These are phyloP conservation scores for Trachops cirrhosus DNA, from an alignment of 2,797 vertebrate species.

Conservation along the genomic window DNA sequence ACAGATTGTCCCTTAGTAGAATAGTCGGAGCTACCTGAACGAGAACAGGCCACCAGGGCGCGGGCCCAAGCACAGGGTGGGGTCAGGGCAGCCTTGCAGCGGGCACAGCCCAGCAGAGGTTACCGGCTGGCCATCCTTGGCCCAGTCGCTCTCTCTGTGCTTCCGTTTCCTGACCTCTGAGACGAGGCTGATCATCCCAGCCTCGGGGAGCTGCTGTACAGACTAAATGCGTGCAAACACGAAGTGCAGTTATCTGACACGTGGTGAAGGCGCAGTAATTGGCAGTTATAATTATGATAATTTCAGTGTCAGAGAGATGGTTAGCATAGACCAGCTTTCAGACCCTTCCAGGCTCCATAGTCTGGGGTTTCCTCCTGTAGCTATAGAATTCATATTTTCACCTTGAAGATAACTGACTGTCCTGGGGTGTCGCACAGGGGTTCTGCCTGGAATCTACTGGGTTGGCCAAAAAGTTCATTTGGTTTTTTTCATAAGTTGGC, in stretches of 20 bases:
- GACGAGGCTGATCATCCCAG: too few relatives aligned
- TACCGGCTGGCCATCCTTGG: not conserved
- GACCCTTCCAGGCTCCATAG: not conserved
- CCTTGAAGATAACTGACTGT: not conserved
- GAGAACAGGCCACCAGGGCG: not conserved
- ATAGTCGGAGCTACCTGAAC: not conserved
- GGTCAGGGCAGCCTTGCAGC: not conserved
- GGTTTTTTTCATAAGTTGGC: not conserved
- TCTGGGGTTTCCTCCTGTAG: not conserved
- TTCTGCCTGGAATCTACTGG: not conserved
- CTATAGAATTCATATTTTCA: not conserved
- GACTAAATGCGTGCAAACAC: not conserved
- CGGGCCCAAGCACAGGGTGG: not conserved
- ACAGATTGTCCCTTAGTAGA: not conserved
- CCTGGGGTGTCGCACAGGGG: not conserved
- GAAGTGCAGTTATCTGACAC: not conserved
- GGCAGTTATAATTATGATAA: not conserved
- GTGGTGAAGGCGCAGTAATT: fast-evolving
- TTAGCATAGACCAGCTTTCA: not conserved
- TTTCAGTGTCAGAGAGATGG: not conserved
- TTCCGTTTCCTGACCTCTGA: not conserved
- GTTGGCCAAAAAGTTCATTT: not conserved
- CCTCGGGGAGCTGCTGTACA: not conserved
- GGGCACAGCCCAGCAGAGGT: not conserved
- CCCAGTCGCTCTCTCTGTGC: not conserved